Conservation (phyloP, 1,140 invertebrate species). For the Caenorhabditis brenneri region DNA sequence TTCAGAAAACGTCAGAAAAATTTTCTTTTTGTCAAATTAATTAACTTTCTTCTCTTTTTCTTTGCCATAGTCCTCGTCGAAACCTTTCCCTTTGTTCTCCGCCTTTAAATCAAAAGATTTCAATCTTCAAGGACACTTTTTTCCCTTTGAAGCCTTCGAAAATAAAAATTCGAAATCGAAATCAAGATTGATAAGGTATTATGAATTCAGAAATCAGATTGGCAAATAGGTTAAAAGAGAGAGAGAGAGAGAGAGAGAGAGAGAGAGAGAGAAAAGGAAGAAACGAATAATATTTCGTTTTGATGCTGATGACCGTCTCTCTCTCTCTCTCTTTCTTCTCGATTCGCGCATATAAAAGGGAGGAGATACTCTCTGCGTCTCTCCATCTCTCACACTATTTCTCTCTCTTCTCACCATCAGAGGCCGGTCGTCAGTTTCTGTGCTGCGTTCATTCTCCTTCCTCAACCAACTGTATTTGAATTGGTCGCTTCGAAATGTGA, state of each 20-base stretch:
- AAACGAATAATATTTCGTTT: constrained; percentile 33
- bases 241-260: neutral
- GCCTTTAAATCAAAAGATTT: neutral
- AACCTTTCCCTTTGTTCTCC: no score
- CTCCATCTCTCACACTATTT: neutral
- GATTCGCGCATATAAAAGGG: no score
- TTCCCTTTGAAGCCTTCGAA: no score
- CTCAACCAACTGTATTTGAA: constrained; percentile 26
- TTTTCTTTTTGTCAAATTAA: no score
- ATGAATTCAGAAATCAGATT: neutral
- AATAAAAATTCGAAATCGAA: neutral
- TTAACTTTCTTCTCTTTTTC: no score
- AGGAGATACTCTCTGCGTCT: constrained; percentile 8
- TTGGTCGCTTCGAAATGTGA: constrained; percentile 26
- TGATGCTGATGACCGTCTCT: constrained; percentile 17
- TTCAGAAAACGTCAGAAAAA: no score
- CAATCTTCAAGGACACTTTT: neutral
- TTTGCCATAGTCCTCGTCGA: no score
- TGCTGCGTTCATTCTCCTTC: neutral
- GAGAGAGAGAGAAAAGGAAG: neutral
- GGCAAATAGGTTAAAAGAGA: constrained; percentile 16
- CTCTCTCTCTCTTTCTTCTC: neutral
- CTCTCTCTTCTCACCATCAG: neutral
- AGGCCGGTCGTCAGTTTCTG: neutral
- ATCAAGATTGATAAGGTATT: neutral